Percentiles rank a stretch among this genome's conserved stretches.
phyloP scores from a whole-genome alignment of 2,888 invertebrate species.

The Diaprepes abbreviatus region DNA sequence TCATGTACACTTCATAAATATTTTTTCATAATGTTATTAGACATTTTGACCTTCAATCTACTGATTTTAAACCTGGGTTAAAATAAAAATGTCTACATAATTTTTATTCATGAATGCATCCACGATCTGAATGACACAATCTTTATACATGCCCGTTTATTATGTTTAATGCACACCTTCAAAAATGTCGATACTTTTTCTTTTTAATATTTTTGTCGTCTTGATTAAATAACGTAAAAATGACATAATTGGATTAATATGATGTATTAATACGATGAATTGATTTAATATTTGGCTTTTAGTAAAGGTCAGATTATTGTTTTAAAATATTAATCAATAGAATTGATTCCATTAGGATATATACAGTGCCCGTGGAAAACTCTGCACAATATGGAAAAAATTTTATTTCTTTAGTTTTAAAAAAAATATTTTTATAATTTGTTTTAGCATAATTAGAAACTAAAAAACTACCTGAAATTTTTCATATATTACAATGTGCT shows the following conservation, averaged over 20 bases:
- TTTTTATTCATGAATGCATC: slow-evolving; percentile 10
- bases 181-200: slow-evolving; percentile 8
- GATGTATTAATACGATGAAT: not conserved
- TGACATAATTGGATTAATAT: slow-evolving; percentile 15
- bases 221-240: slow-evolving; percentile 6
- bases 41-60: not conserved
- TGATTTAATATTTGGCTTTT: not conserved
- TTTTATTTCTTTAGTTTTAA: too few species aligned
- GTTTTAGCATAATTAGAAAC: too few species aligned
- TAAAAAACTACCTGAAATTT: too few species aligned
- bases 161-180: slow-evolving; percentile 1
- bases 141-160: not conserved
- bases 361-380: too few species aligned
- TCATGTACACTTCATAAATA: not conserved
- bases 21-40: not conserved
- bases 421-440: too few species aligned
- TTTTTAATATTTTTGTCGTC: slow-evolving; percentile 8
- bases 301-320: not conserved
- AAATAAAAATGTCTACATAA: not conserved
- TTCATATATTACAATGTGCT: too few species aligned
- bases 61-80: not conserved
- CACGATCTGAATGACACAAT: not conserved
- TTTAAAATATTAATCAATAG: not conserved
- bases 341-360: too few species aligned
- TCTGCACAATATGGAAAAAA: too few species aligned